Evolutionary conservation across 1,140 invertebrate genomes (phyloP), one percentile per base, ranked within the genome.

Genomic region (Microplitis mediator): DNA sequence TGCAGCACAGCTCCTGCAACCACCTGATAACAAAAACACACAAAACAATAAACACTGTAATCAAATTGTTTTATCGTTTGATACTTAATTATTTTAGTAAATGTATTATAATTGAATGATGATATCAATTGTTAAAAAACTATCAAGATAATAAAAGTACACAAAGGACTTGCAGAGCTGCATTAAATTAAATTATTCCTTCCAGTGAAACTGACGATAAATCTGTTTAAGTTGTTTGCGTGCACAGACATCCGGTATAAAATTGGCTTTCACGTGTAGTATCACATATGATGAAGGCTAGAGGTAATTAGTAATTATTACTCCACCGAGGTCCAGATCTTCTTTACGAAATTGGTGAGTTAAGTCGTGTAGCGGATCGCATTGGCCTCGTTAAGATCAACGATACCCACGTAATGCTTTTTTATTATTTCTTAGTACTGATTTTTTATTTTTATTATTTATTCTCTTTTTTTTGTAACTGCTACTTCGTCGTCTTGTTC

Each of bases 1-100:
- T 80, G 79, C 69, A 76, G 74, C 72, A 73, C 52, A 14, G 58
- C 60, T 64, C 69, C 75, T 72, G 78, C 77, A 78, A 81, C 75
- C 74, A 82, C 77, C 81, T 82, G 6, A 63, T 71, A 76, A 60
- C 71, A 16, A 77, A 58, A 16, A 71, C 52, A 14, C 13, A 62
- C 36, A 65, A 56, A 76, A 72, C 65, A 74, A 36, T 62, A 36
- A 36, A 36, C 32, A 31, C 9, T 31, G 4, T 31, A 23, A 60
- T 8, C 4, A 23, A 60, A 60, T 23, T n/a, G 4, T 4, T n/a
- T 14, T 4, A 54, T 54, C 2, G 16, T n/a, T n/a, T n/a, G 16
- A 54, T 14, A 54, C 4, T 13, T 54, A n/a, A n/a, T 54, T n/a
- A 54, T 54, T 14, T 54, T n/a, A 8, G 13, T 54, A 11, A 54